These are phyloP conservation scores for Flexamia atlantica DNA, from an alignment of 2,888 invertebrate species.

Conservation along the genomic window DNA sequence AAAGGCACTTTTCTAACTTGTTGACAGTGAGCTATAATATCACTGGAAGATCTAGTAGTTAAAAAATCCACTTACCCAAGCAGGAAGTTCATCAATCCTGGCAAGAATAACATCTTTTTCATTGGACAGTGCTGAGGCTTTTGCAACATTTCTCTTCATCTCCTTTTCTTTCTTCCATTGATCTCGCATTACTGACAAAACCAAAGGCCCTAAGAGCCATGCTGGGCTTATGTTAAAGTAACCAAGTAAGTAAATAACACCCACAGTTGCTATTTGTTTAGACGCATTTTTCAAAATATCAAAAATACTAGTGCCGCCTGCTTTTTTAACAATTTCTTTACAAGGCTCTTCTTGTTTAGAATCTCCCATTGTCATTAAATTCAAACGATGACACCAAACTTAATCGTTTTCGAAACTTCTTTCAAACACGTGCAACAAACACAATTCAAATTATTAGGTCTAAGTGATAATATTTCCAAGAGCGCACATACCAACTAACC, in stretches of 20 bases:
- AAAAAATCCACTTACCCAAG: slow-evolving; percentile 85
- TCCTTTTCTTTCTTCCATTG: slow-evolving; percentile 88
- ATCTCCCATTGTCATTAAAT: slow-evolving; percentile 41
- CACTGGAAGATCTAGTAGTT: no score
- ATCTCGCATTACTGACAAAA: slow-evolving; percentile 87
- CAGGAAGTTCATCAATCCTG: slow-evolving; percentile 92
- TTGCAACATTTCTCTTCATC: slow-evolving; percentile 85
- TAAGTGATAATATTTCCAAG: neutral
- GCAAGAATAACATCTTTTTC: slow-evolving; percentile 94
- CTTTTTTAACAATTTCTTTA: slow-evolving; percentile 60
- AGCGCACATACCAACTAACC: neutral
- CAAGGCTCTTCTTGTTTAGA: slow-evolving; percentile 33
- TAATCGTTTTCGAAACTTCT: neutral
- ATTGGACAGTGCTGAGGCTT: slow-evolving; percentile 85
- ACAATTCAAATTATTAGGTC: neutral
- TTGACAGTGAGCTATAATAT: no score
- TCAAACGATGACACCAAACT: no score
- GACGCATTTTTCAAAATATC: slow-evolving; percentile 80
- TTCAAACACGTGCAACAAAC: neutral
- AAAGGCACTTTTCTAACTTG: no score
- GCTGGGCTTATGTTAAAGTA: slow-evolving; percentile 93
- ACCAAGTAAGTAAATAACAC: slow-evolving; percentile 87
- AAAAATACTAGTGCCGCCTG: slow-evolving; percentile 76
- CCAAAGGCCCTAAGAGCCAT: slow-evolving; percentile 91
- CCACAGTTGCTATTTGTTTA: slow-evolving; percentile 85